These are phyloP conservation scores for Oenanthe oenanthe DNA, from an alignment of 2,113 vertebrate species.

Conservation along the genomic window DNA sequence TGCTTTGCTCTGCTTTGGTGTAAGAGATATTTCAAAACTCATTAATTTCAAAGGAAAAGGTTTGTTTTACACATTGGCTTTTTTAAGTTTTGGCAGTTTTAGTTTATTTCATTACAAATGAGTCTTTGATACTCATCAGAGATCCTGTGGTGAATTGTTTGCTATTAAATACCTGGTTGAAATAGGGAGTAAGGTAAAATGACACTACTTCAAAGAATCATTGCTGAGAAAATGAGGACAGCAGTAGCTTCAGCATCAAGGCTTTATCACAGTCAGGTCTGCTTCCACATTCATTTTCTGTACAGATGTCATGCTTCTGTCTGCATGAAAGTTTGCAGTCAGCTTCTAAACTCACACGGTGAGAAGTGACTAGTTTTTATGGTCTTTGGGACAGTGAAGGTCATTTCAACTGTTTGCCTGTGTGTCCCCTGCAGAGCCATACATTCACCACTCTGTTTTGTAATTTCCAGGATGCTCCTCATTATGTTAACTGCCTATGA, in stretches of 20 bases:
- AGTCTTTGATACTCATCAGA: not conserved
- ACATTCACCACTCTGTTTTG: not conserved
- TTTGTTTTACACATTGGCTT: not conserved
- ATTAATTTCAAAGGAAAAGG: slow-evolving; percentile 45
- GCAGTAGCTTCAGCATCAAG: not conserved
- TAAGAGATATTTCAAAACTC: slow-evolving; percentile 9
- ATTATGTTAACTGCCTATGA: not conserved
- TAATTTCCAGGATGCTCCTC: not conserved
- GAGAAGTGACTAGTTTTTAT: not conserved
- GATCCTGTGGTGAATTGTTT: not conserved
- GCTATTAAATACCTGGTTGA: not conserved
- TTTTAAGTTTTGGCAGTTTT: not conserved
- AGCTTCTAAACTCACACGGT: not conserved
- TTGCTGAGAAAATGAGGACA: not conserved
- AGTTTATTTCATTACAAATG: not conserved
- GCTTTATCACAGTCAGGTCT: not conserved
- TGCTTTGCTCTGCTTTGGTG: slow-evolving; percentile 19
- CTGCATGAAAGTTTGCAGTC: not conserved
- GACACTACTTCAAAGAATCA: not conserved
- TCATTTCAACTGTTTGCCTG: not conserved
- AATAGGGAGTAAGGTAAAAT: not conserved
- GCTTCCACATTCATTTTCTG: not conserved
- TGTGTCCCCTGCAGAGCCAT: not conserved
- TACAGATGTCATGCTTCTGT: not conserved
- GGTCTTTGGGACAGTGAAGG: not conserved